These are phyloP conservation scores for Anadara kagoshimensis DNA, from an alignment of 1,140 invertebrate species.

Conservation along the genomic window DNA sequence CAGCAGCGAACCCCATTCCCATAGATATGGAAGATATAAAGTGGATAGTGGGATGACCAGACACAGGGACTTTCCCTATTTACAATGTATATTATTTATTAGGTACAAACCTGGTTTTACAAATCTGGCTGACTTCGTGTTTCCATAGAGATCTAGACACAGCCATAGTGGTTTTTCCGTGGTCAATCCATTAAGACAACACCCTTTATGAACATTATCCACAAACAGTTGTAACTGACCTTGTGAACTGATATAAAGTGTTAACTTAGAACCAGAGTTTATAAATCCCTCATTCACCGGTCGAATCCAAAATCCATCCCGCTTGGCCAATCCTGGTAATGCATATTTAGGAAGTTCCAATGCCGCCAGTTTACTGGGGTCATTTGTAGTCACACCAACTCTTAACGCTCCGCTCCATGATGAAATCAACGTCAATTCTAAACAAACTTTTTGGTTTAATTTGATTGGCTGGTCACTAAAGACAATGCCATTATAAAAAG, in stretches of 20 bases:
- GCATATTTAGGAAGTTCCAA: constrained; percentile 67
- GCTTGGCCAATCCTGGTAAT: constrained; percentile 66
- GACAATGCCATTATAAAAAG: constrained; percentile 72
- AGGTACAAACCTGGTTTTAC: constrained; percentile 67
- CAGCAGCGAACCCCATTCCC: no score
- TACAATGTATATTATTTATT: no score
- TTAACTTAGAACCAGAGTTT: constrained; percentile 59
- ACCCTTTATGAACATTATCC: constrained; percentile 71
- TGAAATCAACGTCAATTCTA: constrained; percentile 60
- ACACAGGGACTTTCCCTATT: no score
- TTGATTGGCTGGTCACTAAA: constrained; percentile 70
- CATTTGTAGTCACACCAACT: constrained; percentile 69
- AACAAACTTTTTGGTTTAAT: constrained; percentile 62
- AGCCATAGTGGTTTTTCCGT: constrained; percentile 69
- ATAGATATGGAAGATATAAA: no score
- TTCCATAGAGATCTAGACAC: constrained; percentile 73
- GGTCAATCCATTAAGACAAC: constrained; percentile 66
- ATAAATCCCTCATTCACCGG: constrained; percentile 65
- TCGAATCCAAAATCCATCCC: constrained; percentile 71
- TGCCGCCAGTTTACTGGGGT: constrained; percentile 59
- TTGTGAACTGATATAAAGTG: constrained; percentile 64
- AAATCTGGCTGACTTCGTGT: constrained; percentile 68
- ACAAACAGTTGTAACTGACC: constrained; percentile 72
- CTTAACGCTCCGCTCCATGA: constrained; percentile 73
- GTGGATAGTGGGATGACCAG: no score